These are phyloP conservation scores for Canis aureus DNA, from an alignment of 2,113 vertebrate genomes.

Conservation along the genomic window DNA sequence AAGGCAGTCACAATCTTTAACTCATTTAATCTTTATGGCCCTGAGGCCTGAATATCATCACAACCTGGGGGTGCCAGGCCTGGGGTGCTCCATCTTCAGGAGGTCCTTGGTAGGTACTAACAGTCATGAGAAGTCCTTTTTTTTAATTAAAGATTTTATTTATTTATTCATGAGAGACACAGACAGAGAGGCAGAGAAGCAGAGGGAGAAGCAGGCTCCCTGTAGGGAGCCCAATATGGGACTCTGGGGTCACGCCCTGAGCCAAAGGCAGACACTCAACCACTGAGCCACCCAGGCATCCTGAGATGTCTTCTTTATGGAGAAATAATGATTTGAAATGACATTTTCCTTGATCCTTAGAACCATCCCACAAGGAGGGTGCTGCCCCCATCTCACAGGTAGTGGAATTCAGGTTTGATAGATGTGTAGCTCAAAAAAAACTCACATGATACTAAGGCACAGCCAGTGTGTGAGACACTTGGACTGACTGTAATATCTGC, in stretches of 20 bases:
- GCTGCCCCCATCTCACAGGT: neutral
- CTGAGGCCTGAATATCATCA: neutral
- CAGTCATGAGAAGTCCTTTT: neutral
- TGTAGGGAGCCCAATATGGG: no score
- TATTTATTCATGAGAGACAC: no score
- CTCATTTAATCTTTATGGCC: neutral
- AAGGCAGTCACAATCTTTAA: neutral
- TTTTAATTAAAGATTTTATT: no score
- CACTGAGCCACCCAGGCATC: no score
- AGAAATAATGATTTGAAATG: neutral
- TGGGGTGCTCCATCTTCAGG: neutral
- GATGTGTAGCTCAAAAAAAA: accelerated
- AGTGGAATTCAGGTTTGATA: neutral
- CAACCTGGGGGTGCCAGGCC: neutral
- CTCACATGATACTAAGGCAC: neutral
- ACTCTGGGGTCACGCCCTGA: no score
- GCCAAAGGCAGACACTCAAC: no score
- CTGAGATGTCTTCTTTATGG: neutral
- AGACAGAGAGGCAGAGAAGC: no score
- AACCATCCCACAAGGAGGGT: neutral
- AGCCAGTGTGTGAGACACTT: neutral
- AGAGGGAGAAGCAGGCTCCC: no score
- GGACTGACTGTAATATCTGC: neutral
- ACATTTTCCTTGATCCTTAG: neutral
- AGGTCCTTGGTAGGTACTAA: neutral